Percentiles rank a stretch among this genome's conserved stretches.
Conservation (phyloP, 2,888 invertebrate genomes). For the Drosophila mulleri region DNA sequence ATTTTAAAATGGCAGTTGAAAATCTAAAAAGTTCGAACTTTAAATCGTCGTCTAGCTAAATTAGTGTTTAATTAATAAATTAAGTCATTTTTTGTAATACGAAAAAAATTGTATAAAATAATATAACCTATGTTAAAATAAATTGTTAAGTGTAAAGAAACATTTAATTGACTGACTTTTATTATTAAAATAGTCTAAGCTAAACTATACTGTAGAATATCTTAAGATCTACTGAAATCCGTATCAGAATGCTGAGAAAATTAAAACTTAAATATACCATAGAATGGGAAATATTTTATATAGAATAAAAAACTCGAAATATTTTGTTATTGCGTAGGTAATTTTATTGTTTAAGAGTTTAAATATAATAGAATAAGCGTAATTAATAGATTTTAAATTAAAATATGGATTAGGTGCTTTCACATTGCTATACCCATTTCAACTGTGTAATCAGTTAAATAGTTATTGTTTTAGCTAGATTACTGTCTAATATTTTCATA, state of each 20-base stretch:
- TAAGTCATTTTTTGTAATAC: slow-evolving; percentile 75
- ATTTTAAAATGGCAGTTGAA: slow-evolving; percentile 56
- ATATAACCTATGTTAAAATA: slow-evolving; percentile 79
- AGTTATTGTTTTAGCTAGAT: no score
- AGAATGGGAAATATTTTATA: background rate
- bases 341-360: background rate
- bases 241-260: background rate
- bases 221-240: background rate
- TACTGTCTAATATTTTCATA: background rate
- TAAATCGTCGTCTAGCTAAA: slow-evolving; percentile 65
- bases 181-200: background rate
- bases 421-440: background rate
- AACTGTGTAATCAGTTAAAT: no score
- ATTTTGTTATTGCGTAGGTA: background rate
- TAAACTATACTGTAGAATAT: no score
- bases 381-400: background rate
- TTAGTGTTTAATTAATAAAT: slow-evolving; percentile 65
- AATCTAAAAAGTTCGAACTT: slow-evolving; percentile 42
- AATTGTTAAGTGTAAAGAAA: slow-evolving; percentile 72
- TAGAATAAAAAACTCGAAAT: background rate
- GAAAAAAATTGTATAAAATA: slow-evolving; percentile 65
- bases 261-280: background rate
- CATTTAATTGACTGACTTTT: slow-evolving; percentile 28
- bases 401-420: background rate
- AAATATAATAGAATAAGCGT: background rate